Evolutionary conservation across 2,113 vertebrate species (phyloP).

Genomic region (Telmatochromis brichardi): DNA sequence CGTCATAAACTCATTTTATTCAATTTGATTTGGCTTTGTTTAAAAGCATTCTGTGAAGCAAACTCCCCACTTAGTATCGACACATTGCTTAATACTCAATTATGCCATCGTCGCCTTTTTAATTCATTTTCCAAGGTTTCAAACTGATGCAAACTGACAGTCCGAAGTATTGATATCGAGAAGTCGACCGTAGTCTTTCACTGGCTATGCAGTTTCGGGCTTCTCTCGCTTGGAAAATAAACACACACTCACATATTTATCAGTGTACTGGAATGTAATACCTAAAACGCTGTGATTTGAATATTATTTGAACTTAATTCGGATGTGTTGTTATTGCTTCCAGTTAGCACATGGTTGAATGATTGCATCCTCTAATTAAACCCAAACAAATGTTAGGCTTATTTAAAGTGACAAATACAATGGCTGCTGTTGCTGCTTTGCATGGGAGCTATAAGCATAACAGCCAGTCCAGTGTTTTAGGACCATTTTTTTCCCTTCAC

Average conservation of each 20-base stretch:
- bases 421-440: background rate
- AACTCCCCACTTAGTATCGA: background rate
- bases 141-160: background rate
- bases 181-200: background rate
- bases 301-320: background rate
- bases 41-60: background rate
- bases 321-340: background rate
- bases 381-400: background rate
- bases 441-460: constrained; percentile 8
- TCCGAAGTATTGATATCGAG: constrained; percentile 1
- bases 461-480: constrained; percentile 7
- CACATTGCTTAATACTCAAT: constrained; percentile 17
- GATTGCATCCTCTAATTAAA: constrained; percentile 13
- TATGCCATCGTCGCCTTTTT: background rate
- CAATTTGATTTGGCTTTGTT: background rate
- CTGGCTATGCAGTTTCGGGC: background rate
- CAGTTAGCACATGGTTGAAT: background rate
- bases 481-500: constrained; percentile 8
- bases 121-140: background rate
- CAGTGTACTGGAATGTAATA: background rate
- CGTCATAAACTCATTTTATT: background rate
- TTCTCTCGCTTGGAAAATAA: background rate
- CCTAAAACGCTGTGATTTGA: background rate
- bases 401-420: background rate
- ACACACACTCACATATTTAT: background rate